phyloP scores from a whole-genome alignment of 2,888 invertebrate genomes.

The Agonopterix subpropinquella region DNA sequence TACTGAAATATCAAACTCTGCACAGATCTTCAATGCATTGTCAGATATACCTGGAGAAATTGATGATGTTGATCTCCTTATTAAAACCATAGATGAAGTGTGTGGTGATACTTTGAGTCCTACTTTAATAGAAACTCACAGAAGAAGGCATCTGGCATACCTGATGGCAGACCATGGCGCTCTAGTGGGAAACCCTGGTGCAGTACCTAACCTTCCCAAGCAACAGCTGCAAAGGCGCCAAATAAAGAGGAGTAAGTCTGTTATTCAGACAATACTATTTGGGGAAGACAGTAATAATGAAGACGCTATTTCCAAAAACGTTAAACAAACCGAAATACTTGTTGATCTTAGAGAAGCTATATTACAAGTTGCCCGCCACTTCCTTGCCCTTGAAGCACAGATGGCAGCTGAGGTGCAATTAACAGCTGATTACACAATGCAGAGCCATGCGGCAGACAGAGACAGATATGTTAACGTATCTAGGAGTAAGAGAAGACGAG shows the following conservation, averaged over 20 bases:
- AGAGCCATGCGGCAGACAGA: slow-evolving; percentile 95
- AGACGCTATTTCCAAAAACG: slow-evolving; percentile 95
- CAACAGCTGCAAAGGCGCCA: slow-evolving; percentile 92
- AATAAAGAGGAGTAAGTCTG: slow-evolving; percentile 92
- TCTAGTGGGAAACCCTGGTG: slow-evolving; percentile 92
- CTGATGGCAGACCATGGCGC: slow-evolving; percentile 98
- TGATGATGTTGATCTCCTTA: slow-evolving; percentile 91
- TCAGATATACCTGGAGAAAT: slow-evolving; percentile 97
- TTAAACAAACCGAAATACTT: slow-evolving; percentile 97
- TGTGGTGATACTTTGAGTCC: slow-evolving; percentile 90
- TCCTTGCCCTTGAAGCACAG: slow-evolving; percentile 94
- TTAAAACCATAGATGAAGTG: slow-evolving; percentile 81
- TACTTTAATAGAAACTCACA: slow-evolving; percentile 90
- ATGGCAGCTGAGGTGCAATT: slow-evolving; percentile 85
- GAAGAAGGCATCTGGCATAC: slow-evolving; percentile 94
- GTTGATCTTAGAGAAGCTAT: slow-evolving; percentile 98
- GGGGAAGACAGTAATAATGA: slow-evolving; percentile 87
- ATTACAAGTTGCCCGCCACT: slow-evolving; percentile 93
- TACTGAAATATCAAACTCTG: slow-evolving; percentile 92
- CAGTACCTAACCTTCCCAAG: slow-evolving; percentile 93
- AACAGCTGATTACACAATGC: slow-evolving; percentile 95
- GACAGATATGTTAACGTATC: slow-evolving; percentile 97
- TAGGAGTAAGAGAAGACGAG: slow-evolving; percentile 89
- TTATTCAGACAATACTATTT: slow-evolving; percentile 91
- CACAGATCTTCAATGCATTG: slow-evolving; percentile 97